Evolutionary conservation across 2,113 vertebrate species (phyloP).

Genomic region (Oreocharis arfaki): DNA sequence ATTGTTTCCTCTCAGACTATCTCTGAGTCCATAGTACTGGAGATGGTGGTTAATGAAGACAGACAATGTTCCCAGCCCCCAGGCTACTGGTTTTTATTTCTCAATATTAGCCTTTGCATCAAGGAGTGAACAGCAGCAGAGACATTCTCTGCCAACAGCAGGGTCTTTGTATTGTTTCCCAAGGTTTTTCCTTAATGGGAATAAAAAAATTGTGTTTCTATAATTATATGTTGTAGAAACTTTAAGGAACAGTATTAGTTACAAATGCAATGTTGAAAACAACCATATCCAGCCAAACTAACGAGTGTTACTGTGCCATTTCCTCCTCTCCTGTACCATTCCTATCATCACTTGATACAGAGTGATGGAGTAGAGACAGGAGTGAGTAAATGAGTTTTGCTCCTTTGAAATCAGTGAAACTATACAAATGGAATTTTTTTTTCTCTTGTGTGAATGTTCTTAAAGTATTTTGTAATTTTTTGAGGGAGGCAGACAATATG

Average conservation of each 20-base stretch:
- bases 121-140: background rate
- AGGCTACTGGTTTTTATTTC: conserved; percentile 45
- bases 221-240: background rate
- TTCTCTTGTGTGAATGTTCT: background rate
- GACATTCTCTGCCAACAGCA: background rate
- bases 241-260: background rate
- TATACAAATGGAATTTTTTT: background rate
- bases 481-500: background rate
- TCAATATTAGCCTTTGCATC: conserved; percentile 6
- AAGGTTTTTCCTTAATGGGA: background rate
- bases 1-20: conserved; percentile 18
- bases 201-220: background rate
- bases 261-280: background rate
- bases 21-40: background rate
- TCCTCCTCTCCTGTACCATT: background rate
- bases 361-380: background rate
- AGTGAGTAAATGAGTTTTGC: background rate
- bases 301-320: background rate
- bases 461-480: background rate
- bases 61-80: conserved; percentile 9
- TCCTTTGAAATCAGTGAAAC: background rate
- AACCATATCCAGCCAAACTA: background rate
- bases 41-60: conserved; percentile 57
- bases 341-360: background rate
- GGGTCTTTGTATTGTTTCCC: background rate